Evolutionary conservation across 2,113 vertebrate genomes (phyloP).

Genomic region (Colaptes auratus): DNA sequence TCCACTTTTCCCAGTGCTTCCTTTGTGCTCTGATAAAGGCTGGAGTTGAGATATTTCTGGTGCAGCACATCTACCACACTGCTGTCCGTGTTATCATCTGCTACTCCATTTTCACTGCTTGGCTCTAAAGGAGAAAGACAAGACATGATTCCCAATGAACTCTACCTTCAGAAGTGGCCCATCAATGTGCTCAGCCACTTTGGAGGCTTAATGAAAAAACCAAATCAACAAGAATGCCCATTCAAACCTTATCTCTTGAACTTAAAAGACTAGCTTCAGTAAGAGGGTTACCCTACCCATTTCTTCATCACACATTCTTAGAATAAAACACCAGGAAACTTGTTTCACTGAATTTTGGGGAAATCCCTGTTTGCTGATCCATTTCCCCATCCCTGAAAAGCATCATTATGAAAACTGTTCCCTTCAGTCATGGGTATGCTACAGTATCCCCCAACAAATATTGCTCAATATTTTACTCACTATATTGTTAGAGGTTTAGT

Average conservation of each 20-base stretch:
- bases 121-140: slow-evolving; percentile 13
- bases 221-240: not conserved
- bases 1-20: slow-evolving; percentile 58
- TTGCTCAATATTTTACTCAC: not conserved
- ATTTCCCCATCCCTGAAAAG: not conserved
- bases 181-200: not conserved
- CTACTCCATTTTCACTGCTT: slow-evolving; percentile 1
- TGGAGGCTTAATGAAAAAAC: not conserved
- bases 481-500: not conserved
- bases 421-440: not conserved
- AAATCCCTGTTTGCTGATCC: not conserved
- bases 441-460: not conserved
- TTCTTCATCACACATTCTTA: not conserved
- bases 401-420: not conserved
- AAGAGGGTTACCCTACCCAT: not conserved
- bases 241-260: not conserved
- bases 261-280: not conserved
- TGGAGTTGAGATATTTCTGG: slow-evolving; percentile 66
- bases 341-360: not conserved
- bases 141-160: not conserved
- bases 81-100: not conserved
- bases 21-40: slow-evolving; percentile 31
- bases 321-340: not conserved
- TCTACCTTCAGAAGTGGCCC: not conserved
- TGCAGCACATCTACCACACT: slow-evolving; percentile 59